Percentiles rank a stretch among this genome's conserved stretches.
phyloP scores from a whole-genome alignment of 2,888 invertebrate genomes.

The Andrena dorsata region DNA sequence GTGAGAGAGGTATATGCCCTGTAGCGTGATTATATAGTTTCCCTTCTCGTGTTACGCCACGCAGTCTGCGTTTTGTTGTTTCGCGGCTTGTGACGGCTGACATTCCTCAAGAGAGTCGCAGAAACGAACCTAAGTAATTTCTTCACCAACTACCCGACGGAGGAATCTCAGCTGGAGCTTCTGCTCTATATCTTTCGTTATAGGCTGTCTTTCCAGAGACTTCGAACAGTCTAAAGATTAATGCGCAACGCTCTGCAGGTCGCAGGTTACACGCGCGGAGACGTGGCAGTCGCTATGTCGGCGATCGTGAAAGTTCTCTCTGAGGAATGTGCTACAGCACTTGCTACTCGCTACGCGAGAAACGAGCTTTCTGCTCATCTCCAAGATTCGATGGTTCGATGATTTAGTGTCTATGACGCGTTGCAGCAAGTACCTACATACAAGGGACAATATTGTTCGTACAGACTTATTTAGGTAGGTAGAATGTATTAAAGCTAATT shows the following conservation, averaged over 20 bases:
- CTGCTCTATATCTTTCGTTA: constrained; percentile 7
- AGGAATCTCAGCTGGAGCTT: neutral
- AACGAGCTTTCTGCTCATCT: too few relatives aligned
- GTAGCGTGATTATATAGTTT: constrained; percentile 58
- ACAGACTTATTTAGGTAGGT: too few relatives aligned
- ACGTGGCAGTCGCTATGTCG: too few relatives aligned
- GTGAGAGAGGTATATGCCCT: constrained; percentile 37
- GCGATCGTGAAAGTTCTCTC: too few relatives aligned
- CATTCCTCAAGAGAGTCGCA: constrained; percentile 35
- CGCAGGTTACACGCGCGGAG: too few relatives aligned
- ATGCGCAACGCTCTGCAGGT: neutral
- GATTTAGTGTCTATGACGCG: too few relatives aligned
- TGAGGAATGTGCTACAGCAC: too few relatives aligned
- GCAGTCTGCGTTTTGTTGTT: constrained; percentile 79
- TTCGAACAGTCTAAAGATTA: neutral
- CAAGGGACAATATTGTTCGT: too few relatives aligned
- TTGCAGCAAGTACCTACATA: too few relatives aligned
- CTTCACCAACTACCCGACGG: neutral
- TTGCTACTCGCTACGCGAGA: too few relatives aligned
- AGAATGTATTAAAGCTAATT: too few relatives aligned
- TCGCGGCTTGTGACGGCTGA: constrained; percentile 74
- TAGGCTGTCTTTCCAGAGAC: neutral
- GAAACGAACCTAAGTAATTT: constrained; percentile 25
- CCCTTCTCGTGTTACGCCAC: constrained; percentile 77
- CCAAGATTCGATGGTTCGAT: too few relatives aligned